Percentiles rank a stretch among this genome's conserved stretches.
These are phyloP conservation scores for Ianthella basta DNA, from an alignment of 37 sponge, comb jelly and placozoan genomes.

Conservation along the genomic window DNA sequence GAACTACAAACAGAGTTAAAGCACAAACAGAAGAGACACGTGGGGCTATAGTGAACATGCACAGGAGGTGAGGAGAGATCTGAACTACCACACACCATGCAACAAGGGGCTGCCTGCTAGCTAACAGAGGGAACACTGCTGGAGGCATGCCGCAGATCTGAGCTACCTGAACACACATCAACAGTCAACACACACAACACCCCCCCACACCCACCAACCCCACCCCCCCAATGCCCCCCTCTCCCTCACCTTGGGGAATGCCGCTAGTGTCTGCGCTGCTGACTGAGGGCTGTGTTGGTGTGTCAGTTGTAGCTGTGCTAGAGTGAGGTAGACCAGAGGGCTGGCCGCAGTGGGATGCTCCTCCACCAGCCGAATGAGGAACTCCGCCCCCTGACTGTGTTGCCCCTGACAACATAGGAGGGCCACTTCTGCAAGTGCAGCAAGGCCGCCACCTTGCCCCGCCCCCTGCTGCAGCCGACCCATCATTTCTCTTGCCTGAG, in stretches of 20 bases:
- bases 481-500: constrained; percentile 21
- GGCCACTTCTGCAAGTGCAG: not conserved
- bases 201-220: no score
- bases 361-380: not conserved
- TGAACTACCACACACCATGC: no score
- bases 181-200: no score
- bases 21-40: no score
- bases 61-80: no score
- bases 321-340: constrained; percentile 27
- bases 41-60: no score
- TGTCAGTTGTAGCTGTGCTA: constrained; percentile 66
- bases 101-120: no score
- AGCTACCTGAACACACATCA: no score
- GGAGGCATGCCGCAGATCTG: no score
- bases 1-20: no score
- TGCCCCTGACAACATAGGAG: not conserved
- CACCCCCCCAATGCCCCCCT: no score
- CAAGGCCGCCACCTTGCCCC: not conserved
- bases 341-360: not conserved
- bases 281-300: constrained; percentile 7
- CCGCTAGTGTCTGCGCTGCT: constrained; percentile 38
- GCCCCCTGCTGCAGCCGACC: constrained; percentile 38
- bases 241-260: constrained; percentile 17
- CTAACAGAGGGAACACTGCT: no score
- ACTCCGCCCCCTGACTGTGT: not conserved